These are phyloP conservation scores for Papilio helenus DNA, from an alignment of 1,140 invertebrate genomes.

Conservation along the genomic window DNA sequence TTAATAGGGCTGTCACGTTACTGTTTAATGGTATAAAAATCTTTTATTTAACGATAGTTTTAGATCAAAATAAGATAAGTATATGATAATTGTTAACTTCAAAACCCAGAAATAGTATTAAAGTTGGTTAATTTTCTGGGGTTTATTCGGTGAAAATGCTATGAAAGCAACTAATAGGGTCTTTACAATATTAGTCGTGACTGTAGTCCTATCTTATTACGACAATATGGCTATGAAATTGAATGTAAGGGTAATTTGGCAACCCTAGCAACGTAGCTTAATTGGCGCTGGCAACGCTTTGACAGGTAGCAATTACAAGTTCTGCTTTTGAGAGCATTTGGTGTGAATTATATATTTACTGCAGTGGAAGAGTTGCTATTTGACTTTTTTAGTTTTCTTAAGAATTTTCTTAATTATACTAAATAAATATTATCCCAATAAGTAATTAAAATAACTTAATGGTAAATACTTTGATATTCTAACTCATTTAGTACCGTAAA, in stretches of 20 bases:
- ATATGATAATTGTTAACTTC: too few species aligned
- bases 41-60: neutral
- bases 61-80: too few species aligned
- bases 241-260: conserved; percentile 1
- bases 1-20: conserved; percentile 26
- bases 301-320: conserved; percentile 38
- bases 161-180: too few species aligned
- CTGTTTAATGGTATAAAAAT: neutral
- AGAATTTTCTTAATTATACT: neutral
- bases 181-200: too few species aligned
- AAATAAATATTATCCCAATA: neutral
- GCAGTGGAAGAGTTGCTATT: neutral
- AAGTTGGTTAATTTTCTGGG: too few species aligned
- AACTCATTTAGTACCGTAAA: neutral
- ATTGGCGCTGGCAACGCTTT: conserved; percentile 34
- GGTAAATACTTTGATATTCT: neutral
- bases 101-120: too few species aligned
- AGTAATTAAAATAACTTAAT: neutral
- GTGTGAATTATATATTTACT: conserved; percentile 37
- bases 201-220: neutral
- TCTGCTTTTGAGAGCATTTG: conserved; percentile 29
- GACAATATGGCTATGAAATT: neutral
- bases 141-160: too few species aligned
- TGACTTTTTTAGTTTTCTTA: neutral
- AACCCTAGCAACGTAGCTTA: conserved; percentile 33